Base-by-base conservation (phyloP, 2,888 invertebrate genomes). In the Bugulina stolonifera region DNA sequence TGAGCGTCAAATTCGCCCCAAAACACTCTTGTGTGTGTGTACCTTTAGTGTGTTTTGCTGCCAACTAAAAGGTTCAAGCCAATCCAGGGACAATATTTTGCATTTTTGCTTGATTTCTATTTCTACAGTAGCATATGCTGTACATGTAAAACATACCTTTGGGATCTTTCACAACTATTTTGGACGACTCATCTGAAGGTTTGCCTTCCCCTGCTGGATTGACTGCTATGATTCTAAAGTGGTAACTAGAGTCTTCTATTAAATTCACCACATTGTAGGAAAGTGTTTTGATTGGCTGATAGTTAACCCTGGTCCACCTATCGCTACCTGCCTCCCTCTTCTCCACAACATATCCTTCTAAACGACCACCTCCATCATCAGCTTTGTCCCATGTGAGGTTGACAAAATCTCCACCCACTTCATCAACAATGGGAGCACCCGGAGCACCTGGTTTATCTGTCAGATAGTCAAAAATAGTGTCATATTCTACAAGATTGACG, bases 221-320 rank as follows among this genome's bases (percentile, higher is more conserved):
- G 84, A 94, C 94, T 0, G 99, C 99, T 79, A 93, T 92, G 22
- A 99, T 92, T 27, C 97, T 88, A 89, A 99, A 99, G 87, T 98
- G 97, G 85, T 99, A 99, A 82, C 94, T 92, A n/a, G 97, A 89
- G 55, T 95, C 97, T 86, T 99, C 99, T 80, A 99, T 94, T 54
- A 99, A 88, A 86, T 97, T 95, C 73, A 91, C 88, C 80, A 97
- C 91, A 86, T 97, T 98, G 80, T 94, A 91, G 86, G 94, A 94
- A 77, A 91, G 93, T 0, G 95, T 89, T 54, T 80, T 78, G 73
- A 78, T 78, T 0, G 90, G 88, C 64, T 64, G 32, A 43, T 76
- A 74, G 77, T 86, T 87, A 58, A 94, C 93, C 58, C 95, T 90
- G 81, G 92, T 93, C 98, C 97, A 98, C 73, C 92, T 90, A 54